Conservation (phyloP, 2,797 vertebrate species). For the Rhinella marina region DNA sequence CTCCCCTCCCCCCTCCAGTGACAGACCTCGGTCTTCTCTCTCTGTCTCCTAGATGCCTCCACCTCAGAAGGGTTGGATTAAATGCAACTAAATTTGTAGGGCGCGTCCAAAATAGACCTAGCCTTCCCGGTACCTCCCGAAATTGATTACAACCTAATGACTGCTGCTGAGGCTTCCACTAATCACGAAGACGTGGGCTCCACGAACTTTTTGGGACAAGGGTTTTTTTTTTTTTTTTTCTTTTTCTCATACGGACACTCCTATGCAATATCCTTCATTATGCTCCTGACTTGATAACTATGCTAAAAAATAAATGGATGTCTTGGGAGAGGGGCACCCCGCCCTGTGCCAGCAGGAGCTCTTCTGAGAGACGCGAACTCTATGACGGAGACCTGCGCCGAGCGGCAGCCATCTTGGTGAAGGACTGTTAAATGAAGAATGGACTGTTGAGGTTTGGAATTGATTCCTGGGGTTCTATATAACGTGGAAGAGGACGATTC, state of each 20-base stretch:
- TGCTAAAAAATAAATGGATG: constrained; percentile 24
- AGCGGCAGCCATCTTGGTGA: not conserved
- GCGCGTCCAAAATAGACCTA: not conserved
- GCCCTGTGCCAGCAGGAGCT: not conserved
- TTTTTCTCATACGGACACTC: constrained; percentile 24
- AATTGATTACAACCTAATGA: not conserved
- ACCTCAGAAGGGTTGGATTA: not conserved
- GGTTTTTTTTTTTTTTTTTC: not conserved
- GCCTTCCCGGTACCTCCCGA: not conserved
- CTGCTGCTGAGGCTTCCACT: constrained; percentile 27
- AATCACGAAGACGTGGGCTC: not conserved
- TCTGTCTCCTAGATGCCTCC: not conserved
- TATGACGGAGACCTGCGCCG: constrained; percentile 37
- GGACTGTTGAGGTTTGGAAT: constrained; percentile 11
- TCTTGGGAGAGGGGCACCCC: constrained; percentile 1
- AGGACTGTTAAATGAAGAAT: not conserved
- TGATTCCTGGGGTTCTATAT: not conserved
- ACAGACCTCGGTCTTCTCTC: constrained; percentile 26
- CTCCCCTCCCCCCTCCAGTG: not conserved
- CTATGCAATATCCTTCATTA: constrained; percentile 55
- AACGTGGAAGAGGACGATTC: constrained; percentile 27
- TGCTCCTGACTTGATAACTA: constrained; percentile 24
- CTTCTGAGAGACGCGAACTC: constrained; percentile 48
- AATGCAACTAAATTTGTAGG: constrained; percentile 2
- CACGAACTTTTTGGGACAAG: not conserved